Evolutionary conservation across 2,797 vertebrate species (phyloP).

Genomic region (Chrosomus eos): DNA sequence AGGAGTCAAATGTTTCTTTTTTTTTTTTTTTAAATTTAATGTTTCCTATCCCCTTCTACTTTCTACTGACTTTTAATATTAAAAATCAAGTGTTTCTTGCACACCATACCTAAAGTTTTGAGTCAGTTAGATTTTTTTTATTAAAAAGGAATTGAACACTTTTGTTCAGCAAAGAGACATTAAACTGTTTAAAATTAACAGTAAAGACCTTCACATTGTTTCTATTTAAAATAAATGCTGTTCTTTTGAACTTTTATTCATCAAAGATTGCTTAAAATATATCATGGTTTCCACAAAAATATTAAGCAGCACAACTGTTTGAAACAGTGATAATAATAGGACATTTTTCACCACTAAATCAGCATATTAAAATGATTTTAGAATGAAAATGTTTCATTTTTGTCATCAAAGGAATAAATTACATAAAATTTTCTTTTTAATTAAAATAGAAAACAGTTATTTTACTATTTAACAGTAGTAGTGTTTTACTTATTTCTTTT

Average conservation of each 20-base stretch:
- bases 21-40: conserved; percentile 17
- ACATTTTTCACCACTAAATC: background rate
- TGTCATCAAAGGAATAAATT: background rate
- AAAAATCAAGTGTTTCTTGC: conserved; percentile 4
- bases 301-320: background rate
- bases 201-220: background rate
- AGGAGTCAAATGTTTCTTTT: background rate
- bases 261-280: background rate
- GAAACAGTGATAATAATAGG: background rate
- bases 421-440: background rate
- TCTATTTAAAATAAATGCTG: background rate
- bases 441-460: background rate
- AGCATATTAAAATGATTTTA: background rate
- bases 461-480: too few species aligned
- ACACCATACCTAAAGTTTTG: background rate
- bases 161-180: background rate
- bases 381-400: background rate
- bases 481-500: too few species aligned
- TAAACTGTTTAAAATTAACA: background rate
- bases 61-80: background rate
- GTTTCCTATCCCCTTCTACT: background rate
- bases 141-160: background rate
- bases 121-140: background rate
- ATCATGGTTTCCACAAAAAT: background rate
- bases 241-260: too few species aligned